A percentile compares a stretch with the other conserved stretches of the same genome.
phyloP scores from a whole-genome alignment of 2,888 invertebrate genomes.

The Drosophila pseudotakahashii region DNA sequence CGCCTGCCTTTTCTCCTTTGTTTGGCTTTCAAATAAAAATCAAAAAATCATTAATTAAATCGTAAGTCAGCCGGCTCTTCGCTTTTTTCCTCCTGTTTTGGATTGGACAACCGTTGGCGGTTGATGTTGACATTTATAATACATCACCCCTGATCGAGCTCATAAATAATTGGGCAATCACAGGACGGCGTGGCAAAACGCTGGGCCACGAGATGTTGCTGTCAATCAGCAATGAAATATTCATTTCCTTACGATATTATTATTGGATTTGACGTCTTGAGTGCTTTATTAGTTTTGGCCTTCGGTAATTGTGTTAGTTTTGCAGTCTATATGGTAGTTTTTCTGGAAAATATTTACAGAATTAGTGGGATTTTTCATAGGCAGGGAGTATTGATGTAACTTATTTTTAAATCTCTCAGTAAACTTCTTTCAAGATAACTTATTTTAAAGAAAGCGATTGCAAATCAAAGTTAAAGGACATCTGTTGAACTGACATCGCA shows the following conservation, averaged over 20 bases:
- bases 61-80: constrained; percentile 9
- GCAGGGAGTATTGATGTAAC: too few species aligned
- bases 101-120: background rate
- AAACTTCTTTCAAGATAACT: too few species aligned
- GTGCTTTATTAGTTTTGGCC: constrained; percentile 28
- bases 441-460: background rate
- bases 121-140: constrained; percentile 48
- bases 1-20: constrained; percentile 8
- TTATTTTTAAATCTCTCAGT: too few species aligned
- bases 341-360: too few species aligned
- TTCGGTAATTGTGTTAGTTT: background rate
- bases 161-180: constrained; percentile 48
- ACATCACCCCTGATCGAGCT: constrained; percentile 42
- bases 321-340: background rate
- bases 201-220: constrained; percentile 1
- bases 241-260: constrained; percentile 28
- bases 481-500: constrained; percentile 8
- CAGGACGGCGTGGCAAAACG: constrained; percentile 8
- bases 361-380: too few species aligned
- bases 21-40: constrained; percentile 53
- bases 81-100: too few species aligned
- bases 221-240: constrained; percentile 40
- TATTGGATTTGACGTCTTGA: constrained; percentile 36
- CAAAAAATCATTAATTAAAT: constrained; percentile 66
- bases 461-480: constrained; percentile 7